Percentiles rank a stretch among this genome's conserved stretches.
Evolutionary conservation across 2,113 vertebrate genomes (phyloP).

Genomic region (Gnathonemus longibarbis): DNA sequence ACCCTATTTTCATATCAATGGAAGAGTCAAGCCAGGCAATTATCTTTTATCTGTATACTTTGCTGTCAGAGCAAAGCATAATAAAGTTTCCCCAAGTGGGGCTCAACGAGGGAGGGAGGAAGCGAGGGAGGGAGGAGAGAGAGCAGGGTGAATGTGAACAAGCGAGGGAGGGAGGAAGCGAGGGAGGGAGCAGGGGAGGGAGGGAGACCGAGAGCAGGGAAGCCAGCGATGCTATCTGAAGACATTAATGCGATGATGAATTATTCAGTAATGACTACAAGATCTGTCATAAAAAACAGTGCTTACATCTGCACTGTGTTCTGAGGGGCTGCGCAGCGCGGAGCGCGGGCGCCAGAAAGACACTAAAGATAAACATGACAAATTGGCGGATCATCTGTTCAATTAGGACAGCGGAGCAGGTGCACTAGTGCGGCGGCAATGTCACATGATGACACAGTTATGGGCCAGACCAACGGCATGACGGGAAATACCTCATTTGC

Average conservation of each 20-base stretch:
- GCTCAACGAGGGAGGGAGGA: slow-evolving; percentile 42
- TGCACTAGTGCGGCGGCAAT: slow-evolving; percentile 42
- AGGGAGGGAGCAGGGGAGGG: slow-evolving; percentile 46
- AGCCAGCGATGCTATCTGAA: slow-evolving; percentile 65
- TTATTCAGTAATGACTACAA: slow-evolving; percentile 81
- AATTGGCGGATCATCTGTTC: slow-evolving; percentile 68
- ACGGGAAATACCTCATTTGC: slow-evolving; percentile 62
- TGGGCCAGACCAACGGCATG: slow-evolving; percentile 59
- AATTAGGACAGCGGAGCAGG: slow-evolving; percentile 62
- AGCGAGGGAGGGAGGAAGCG: slow-evolving; percentile 44
- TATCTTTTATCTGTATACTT: slow-evolving; percentile 93
- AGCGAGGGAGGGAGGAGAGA: slow-evolving; percentile 39
- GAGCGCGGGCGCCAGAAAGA: slow-evolving; percentile 55
- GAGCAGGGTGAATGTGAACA: slow-evolving; percentile 38
- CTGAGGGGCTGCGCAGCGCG: slow-evolving; percentile 44
- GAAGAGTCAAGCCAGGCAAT: slow-evolving; percentile 92
- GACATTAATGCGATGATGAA: slow-evolving; percentile 77
- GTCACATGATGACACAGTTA: slow-evolving; percentile 40
- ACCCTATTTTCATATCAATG: slow-evolving; percentile 95
- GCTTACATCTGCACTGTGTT: slow-evolving; percentile 62
- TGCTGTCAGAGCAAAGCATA: slow-evolving; percentile 83
- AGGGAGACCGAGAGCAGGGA: slow-evolving; percentile 40
- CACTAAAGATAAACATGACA: slow-evolving; percentile 69
- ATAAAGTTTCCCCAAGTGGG: slow-evolving; percentile 82
- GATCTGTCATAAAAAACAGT: slow-evolving; percentile 61